These are phyloP conservation scores for Dendrocopos noguchii DNA, from an alignment of 2,113 vertebrate genomes.

Conservation along the genomic window DNA sequence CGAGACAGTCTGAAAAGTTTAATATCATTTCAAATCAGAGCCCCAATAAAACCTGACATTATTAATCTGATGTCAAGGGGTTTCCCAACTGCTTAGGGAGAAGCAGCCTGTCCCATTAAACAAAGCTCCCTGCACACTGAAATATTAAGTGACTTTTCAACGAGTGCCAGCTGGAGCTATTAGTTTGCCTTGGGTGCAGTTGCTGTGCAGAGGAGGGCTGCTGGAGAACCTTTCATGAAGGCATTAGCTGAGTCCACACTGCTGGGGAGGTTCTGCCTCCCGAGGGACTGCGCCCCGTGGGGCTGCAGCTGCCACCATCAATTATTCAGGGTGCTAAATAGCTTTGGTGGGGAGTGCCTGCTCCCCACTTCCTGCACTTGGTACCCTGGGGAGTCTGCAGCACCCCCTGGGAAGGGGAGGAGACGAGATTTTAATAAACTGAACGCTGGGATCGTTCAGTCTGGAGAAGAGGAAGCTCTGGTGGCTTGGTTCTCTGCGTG, in stretches of 20 bases:
- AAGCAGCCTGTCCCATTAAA: slow-evolving; percentile 76
- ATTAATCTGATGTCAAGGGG: slow-evolving; percentile 80
- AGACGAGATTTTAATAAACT: background rate
- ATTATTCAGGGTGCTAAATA: slow-evolving; percentile 65
- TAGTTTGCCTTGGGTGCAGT: slow-evolving; percentile 68
- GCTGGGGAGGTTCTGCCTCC: slow-evolving; percentile 45
- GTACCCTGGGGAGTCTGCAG: background rate
- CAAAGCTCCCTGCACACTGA: slow-evolving; percentile 69
- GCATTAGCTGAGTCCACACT: background rate
- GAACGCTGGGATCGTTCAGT: background rate
- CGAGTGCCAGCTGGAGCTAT: slow-evolving; percentile 74
- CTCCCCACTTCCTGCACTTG: background rate
- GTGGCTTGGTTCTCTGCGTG: too few relatives aligned
- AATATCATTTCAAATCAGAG: slow-evolving; percentile 80
- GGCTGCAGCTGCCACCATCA: slow-evolving; percentile 29
- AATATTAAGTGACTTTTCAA: slow-evolving; percentile 79
- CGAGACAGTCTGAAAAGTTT: slow-evolving; percentile 78
- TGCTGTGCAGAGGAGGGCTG: slow-evolving; percentile 44
- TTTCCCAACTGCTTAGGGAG: slow-evolving; percentile 74
- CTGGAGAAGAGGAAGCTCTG: too few relatives aligned
- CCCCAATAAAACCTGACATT: slow-evolving; percentile 80
- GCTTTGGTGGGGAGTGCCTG: background rate
- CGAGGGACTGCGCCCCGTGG: background rate
- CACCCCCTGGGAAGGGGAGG: background rate
- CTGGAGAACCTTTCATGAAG: slow-evolving; percentile 63